Conservation (phyloP, 2,888 invertebrate genomes). For the Sympetrum striolatum region DNA sequence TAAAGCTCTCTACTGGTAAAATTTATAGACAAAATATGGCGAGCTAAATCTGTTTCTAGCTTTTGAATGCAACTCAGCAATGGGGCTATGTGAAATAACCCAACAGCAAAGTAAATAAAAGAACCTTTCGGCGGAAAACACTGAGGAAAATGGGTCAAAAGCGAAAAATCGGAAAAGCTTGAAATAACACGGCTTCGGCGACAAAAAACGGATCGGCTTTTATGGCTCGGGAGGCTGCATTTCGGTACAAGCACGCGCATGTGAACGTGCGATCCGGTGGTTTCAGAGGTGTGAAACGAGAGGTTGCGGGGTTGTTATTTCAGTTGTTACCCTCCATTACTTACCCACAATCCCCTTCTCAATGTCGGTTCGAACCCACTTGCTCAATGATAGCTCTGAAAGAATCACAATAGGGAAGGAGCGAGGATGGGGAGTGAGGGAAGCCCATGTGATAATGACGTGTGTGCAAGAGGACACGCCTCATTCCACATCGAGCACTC, state of each 20-base stretch:
- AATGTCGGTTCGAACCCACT: not conserved
- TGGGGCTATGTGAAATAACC: not conserved
- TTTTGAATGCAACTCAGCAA: too few relatives aligned
- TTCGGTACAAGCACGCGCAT: not conserved
- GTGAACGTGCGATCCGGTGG: not conserved
- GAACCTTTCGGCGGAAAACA: not conserved
- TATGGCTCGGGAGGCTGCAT: not conserved
- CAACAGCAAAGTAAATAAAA: not conserved
- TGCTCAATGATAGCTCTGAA: conserved; percentile 1
- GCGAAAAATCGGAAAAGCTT: not conserved
- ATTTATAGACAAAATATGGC: too few relatives aligned
- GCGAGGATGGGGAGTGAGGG: not conserved
- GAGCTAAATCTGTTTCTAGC: too few relatives aligned
- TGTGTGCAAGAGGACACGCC: not conserved
- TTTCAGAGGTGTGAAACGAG: not conserved
- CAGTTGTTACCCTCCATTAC: not conserved
- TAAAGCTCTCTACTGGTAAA: too few relatives aligned
- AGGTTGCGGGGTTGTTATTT: conserved; percentile 2
- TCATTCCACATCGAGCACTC: not conserved
- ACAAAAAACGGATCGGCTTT: not conserved
- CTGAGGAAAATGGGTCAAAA: not conserved
- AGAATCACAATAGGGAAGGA: conserved; percentile 8
- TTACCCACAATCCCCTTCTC: not conserved
- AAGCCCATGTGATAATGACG: not conserved
- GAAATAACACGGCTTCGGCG: not conserved